phyloP scores from a whole-genome alignment of 2,888 invertebrate species.

The Cyaniris semiargus region DNA sequence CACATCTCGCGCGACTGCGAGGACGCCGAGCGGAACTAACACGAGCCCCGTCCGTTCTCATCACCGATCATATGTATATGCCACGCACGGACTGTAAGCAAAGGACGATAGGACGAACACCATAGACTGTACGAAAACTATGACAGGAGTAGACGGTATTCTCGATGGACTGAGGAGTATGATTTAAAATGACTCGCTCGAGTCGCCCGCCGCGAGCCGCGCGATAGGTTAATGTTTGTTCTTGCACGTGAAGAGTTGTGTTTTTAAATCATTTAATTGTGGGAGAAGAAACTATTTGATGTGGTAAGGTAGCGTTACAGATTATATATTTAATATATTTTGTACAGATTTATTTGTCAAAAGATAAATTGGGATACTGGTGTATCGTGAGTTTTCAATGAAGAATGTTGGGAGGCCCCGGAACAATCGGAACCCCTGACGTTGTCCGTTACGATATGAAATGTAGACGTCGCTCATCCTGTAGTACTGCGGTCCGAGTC shows the following conservation, averaged over 20 bases:
- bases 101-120: constrained; percentile 74
- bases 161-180: constrained; percentile 65
- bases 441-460: constrained; percentile 53
- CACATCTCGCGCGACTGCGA: constrained; percentile 95
- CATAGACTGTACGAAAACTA: constrained; percentile 69
- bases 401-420: constrained; percentile 68
- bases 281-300: constrained; percentile 77
- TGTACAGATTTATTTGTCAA: constrained; percentile 82
- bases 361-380: constrained; percentile 81
- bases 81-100: constrained; percentile 80
- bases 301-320: constrained; percentile 81
- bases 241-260: constrained; percentile 78
- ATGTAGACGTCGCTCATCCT: constrained; percentile 52
- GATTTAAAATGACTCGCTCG: constrained; percentile 73
- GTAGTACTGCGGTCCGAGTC: constrained; percentile 53
- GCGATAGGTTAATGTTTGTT: constrained; percentile 75
- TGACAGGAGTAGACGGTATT: constrained; percentile 65
- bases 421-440: constrained; percentile 63
- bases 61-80: constrained; percentile 69
- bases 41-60: constrained; percentile 50
- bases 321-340: constrained; percentile 82
- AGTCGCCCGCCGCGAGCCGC: constrained; percentile 60
- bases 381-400: constrained; percentile 79
- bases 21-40: constrained; percentile 86
- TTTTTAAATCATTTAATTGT: constrained; percentile 80